Conservation (phyloP, 2,113 vertebrate genomes). For the Periophthalmus modestus region DNA sequence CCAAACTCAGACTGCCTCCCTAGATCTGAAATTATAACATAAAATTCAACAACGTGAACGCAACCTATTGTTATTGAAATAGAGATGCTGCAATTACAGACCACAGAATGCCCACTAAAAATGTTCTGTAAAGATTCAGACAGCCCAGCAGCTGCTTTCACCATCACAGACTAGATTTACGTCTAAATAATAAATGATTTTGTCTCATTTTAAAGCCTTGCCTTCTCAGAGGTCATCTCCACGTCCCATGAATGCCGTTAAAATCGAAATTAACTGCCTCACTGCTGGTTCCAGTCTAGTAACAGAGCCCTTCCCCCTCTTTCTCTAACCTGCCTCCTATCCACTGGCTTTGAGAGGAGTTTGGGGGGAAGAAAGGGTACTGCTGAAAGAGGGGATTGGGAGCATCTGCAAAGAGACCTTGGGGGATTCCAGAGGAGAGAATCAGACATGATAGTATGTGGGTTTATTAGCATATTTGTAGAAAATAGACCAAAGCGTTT, state of each 20-base stretch:
- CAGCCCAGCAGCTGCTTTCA: not conserved
- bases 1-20: no score
- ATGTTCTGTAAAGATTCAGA: not conserved
- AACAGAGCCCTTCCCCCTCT: constrained; percentile 1
- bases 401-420: constrained; percentile 1
- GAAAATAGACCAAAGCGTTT: not conserved
- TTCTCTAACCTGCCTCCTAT: not conserved
- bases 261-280: constrained; percentile 14
- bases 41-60: no score
- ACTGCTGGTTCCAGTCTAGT: not conserved
- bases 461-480: not conserved
- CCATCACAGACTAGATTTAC: not conserved
- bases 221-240: not conserved
- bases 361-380: not conserved
- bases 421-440: constrained; percentile 3
- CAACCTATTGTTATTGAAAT: not conserved
- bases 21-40: no score
- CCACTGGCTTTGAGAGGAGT: not conserved
- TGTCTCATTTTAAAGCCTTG: not conserved
- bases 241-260: not conserved
- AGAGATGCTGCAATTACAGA: not conserved
- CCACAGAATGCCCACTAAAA: not conserved
- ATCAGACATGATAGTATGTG: not conserved
- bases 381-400: not conserved
- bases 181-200: constrained; percentile 9